Evolutionary conservation across 2,797 vertebrate species (phyloP), one percentile per base, ranked within the genome.

Genomic region (Cottoperca gobio): DNA sequence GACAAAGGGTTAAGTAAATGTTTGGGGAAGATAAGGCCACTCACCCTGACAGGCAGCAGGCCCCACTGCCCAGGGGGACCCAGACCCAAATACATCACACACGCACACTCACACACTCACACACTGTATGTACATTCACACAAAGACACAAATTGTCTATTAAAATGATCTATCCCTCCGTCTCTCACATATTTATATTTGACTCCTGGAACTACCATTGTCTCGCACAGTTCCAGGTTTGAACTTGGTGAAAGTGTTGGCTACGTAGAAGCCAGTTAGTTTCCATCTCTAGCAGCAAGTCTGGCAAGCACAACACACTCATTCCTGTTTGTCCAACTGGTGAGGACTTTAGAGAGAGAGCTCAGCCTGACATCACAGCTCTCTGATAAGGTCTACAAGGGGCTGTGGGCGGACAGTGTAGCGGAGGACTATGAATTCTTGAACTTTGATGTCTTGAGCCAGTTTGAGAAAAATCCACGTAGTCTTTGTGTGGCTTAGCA

Each of bases 1-100:
- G 95, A 96, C 93, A 95, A 96, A 96, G 95, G 95, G 95, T 95
- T 95, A 96, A 96, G 94, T 95, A 95, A 95, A 96, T 94, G 92
- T 95, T 95, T 96, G 94, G 94, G 91, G 90, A 95, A 96, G 96
- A 96, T 94, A 95, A 96, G 94, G 89, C 89, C 95, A 89, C 91
- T 92, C 94, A 94, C 87, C 78, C 91, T 96, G 96, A 95, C 96
- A 96, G 95, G 93, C 95, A 94, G 91, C 94, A 95, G 95, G 91
- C 94, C 94, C 94, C 94, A 83, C 88, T 85, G 91, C 91, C 92
- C 89, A 92, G 91, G 89, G 93, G 92, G 90, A 93, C 89, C 88
- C 86, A 91, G 68, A 92, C 91, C 42, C 92, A 92, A 91, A 95
- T 94, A 94, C 95, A 95, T 94, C 79, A 62, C 83, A 89, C 93